Conservation (phyloP, 2,113 vertebrate genomes). For the Cervus canadensis region DNA sequence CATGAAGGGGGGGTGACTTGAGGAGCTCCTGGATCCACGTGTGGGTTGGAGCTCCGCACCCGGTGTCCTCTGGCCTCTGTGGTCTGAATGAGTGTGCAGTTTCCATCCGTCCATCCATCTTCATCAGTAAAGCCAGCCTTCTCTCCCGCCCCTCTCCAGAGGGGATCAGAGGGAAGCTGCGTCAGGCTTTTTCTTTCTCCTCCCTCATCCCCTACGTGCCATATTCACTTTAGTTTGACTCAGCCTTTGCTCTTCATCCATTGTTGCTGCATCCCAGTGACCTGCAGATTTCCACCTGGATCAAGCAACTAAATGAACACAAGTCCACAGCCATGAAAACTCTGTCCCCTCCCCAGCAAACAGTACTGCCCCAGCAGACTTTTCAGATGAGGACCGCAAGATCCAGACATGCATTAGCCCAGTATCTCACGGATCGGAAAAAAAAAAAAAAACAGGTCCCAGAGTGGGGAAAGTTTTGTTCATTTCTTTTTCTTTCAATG, state of each 20-base stretch:
- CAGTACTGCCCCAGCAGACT: not conserved
- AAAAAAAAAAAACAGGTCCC: not conserved
- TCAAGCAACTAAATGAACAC: not conserved
- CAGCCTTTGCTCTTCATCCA: conserved; percentile 59
- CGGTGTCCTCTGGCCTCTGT: conserved; percentile 41
- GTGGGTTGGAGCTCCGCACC: not conserved
- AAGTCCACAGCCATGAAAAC: not conserved
- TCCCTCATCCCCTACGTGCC: not conserved
- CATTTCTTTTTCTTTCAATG: conserved; percentile 53
- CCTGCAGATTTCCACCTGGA: not conserved
- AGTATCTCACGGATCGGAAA: not conserved
- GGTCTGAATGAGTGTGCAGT: conserved; percentile 69
- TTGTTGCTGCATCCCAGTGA: conserved; percentile 44
- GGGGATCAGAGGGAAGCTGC: conserved; percentile 52
- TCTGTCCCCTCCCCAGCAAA: not conserved
- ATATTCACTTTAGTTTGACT: conserved; percentile 51
- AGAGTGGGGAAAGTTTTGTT: conserved; percentile 40
- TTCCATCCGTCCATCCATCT: conserved; percentile 22
- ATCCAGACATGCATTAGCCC: not conserved
- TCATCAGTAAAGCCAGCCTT: conserved; percentile 39
- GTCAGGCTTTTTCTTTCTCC: not conserved
- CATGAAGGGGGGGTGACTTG: not conserved
- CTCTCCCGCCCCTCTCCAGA: conserved; percentile 32
- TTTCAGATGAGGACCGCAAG: not conserved
- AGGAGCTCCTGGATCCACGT: not conserved